Percentiles rank a stretch among this genome's conserved stretches.
Conservation (phyloP, 2,888 invertebrate species). For the Biston stratarius region DNA sequence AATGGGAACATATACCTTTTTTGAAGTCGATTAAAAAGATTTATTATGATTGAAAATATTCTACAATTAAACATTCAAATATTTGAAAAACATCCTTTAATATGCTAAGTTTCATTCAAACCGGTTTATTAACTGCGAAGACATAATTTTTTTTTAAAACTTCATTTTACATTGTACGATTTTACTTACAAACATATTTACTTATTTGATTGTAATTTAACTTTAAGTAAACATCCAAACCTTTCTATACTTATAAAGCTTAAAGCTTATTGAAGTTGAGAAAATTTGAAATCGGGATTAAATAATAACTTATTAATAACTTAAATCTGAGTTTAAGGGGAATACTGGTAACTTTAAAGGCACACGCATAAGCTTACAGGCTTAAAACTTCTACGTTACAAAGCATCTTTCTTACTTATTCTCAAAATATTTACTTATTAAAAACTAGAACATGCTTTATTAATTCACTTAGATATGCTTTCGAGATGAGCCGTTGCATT, state of each 20-base stretch:
- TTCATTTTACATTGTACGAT: too few species aligned
- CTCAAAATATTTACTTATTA: not conserved
- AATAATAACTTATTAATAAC: not conserved
- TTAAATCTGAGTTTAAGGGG: not conserved
- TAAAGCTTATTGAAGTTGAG: not conserved
- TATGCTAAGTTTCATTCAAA: too few species aligned
- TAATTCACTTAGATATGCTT: conserved; percentile 16
- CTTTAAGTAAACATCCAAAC: not conserved
- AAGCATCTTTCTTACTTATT: not conserved
- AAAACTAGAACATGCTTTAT: conserved; percentile 12
- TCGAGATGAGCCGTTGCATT: conserved; percentile 18
- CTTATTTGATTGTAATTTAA: too few species aligned
- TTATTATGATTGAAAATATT: too few species aligned
- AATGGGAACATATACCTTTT: too few species aligned
- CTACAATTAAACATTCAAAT: too few species aligned
- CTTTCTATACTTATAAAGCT: not conserved
- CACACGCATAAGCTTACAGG: not conserved
- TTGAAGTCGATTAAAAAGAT: too few species aligned
- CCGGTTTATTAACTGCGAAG: too few species aligned
- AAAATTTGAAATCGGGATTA: not conserved
- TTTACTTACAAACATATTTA: too few species aligned
- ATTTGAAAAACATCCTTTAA: too few species aligned
- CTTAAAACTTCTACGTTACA: not conserved
- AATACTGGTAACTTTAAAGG: not conserved
- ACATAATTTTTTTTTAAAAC: too few species aligned